A percentile compares a stretch with the other conserved stretches of the same genome.
phyloP scores from a whole-genome alignment of 2,888 invertebrate genomes.

The Tachina lurida region DNA sequence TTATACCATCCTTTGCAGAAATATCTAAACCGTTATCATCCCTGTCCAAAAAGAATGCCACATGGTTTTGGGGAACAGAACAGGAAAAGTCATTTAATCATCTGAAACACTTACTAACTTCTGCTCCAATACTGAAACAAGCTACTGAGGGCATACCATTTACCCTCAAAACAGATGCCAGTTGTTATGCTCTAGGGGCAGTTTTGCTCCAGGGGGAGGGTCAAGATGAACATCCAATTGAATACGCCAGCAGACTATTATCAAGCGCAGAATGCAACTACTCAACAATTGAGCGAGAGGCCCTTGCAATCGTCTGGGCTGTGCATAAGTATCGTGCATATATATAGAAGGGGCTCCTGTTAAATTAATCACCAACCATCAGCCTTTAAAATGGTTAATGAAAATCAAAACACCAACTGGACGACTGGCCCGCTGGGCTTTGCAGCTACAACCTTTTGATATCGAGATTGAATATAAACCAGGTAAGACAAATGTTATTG shows the following conservation, averaged over 20 bases:
- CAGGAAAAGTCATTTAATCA: slow-evolving; percentile 46
- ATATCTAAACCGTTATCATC: slow-evolving; percentile 75
- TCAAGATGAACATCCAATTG: slow-evolving; percentile 72
- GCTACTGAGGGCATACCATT: slow-evolving; percentile 67
- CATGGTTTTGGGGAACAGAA: slow-evolving; percentile 21
- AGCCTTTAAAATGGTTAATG: slow-evolving; percentile 75
- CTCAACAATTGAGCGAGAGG: too few relatives aligned
- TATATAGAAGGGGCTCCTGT: slow-evolving; percentile 77
- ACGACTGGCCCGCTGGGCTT: slow-evolving; percentile 82
- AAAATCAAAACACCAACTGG: slow-evolving; percentile 80
- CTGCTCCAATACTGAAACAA: slow-evolving; percentile 69
- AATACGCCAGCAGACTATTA: slow-evolving; percentile 74
- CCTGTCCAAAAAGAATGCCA: slow-evolving; percentile 73
- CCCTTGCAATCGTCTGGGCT: slow-evolving; percentile 73
- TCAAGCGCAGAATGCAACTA: slow-evolving; percentile 75
- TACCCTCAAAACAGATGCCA: slow-evolving; percentile 43
- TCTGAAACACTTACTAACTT: slow-evolving; percentile 60
- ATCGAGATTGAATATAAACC: slow-evolving; percentile 80
- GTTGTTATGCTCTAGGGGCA: slow-evolving; percentile 45
- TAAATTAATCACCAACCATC: slow-evolving; percentile 80
- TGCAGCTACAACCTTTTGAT: slow-evolving; percentile 80
- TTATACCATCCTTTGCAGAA: slow-evolving; percentile 51
- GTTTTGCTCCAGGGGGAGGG: slow-evolving; percentile 61
- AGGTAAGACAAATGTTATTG: slow-evolving; percentile 78
- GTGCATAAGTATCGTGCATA: slow-evolving; percentile 77